Evolutionary conservation across 2,888 invertebrate genomes (phyloP), one percentile per base, ranked within the genome.

Genomic region (Rhingia campestris): DNA sequence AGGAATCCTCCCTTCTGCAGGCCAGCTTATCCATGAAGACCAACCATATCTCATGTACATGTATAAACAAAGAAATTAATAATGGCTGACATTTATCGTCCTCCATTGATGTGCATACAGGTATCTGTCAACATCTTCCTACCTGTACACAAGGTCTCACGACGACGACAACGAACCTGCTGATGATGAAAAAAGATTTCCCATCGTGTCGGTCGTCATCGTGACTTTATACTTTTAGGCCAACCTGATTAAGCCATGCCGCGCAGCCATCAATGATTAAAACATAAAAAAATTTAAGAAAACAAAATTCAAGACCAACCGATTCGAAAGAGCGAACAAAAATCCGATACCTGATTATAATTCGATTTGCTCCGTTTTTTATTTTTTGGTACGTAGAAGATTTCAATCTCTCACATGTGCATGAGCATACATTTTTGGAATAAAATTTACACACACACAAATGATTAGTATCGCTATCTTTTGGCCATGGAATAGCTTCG

Each of bases 51-150:
- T 49, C 56, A 82, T 30, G 22, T 22, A 59, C 73, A 69, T 69
- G 63, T 69, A 73, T 63, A 82, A 80, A 84, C 84, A 79, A 84
- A 70, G 66, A 64, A 74, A 70, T 54, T 74, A 69, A 84, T 75
- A 61, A 84, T 80, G 80, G 84, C 84, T 75, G 84, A 80, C 80
- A 84, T 84, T 84, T 75, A 75, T 80, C 61, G 63, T 47, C 79
- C 59, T 69, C 84, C 84, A 80, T 84, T 70, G 80, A 80, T 79
- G 69, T 53, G 64, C 66, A 66, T 56, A 66, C 84, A 79, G 84
- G 74, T 75, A 74, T 70, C 84, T 84, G 84, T 84, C 84, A 84
- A 80, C 84, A 72, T 84, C 69, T 64, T 59, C 74, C 53, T 84
- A 84, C 84, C 84, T 84, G 84, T 59, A 69, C 56, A 59, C 7